Conservation (phyloP, 1,140 invertebrate species). For the Spodoptera frugiperda region DNA sequence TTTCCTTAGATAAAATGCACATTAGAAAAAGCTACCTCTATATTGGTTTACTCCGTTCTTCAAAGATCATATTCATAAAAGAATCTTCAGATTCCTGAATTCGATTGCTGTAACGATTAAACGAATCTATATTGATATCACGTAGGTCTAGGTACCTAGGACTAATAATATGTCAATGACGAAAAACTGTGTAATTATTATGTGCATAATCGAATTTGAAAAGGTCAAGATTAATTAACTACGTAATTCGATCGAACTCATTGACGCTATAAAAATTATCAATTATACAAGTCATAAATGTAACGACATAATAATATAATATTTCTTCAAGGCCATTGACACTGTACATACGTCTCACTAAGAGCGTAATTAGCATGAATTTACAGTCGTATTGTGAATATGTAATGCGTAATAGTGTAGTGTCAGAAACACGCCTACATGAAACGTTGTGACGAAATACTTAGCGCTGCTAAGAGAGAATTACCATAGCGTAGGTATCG, state of each 20-base stretch:
- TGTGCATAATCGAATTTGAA: background rate
- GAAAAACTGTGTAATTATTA: too few relatives aligned
- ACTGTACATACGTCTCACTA: constrained; percentile 44
- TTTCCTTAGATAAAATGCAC: too few relatives aligned
- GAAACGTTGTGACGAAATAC: constrained; percentile 55
- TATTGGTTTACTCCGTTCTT: too few relatives aligned
- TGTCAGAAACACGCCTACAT: constrained; percentile 57
- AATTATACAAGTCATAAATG: background rate
- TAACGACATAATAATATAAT: constrained; percentile 32
- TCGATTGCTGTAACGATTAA: too few relatives aligned
- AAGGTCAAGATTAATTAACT: background rate
- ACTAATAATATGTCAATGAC: too few relatives aligned
- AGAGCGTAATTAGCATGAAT: constrained; percentile 63
- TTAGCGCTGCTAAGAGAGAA: constrained; percentile 45
- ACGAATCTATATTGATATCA: too few relatives aligned
- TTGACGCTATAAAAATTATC: background rate
- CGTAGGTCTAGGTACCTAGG: too few relatives aligned
- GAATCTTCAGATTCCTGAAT: too few relatives aligned
- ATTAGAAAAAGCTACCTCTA: too few relatives aligned
- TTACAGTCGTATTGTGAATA: constrained; percentile 60
- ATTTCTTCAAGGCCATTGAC: constrained; percentile 57
- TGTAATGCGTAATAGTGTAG: constrained; percentile 57
- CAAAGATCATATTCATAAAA: too few relatives aligned
- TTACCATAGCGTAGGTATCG: constrained; percentile 44
- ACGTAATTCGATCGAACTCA: constrained; percentile 2